Base-by-base conservation (phyloP, 2,797 vertebrate species). In the Falco cherrug region DNA sequence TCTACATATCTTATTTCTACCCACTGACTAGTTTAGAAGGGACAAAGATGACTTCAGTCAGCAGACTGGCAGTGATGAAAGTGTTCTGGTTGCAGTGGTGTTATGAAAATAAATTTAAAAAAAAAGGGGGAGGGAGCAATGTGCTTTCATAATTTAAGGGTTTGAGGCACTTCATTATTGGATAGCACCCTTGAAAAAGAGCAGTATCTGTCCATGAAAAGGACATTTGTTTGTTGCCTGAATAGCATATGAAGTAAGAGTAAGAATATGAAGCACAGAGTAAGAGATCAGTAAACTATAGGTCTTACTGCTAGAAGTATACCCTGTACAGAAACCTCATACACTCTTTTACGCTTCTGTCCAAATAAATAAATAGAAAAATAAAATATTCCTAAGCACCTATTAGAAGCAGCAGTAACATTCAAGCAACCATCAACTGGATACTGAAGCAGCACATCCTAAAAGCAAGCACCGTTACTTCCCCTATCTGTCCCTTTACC, bases 331-430 rank as follows among this genome's bases (percentile, higher is more conserved):
- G 31, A 74, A 89, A 43, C 22, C 35, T 35, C 51, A 26, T 1
- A 24, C 1, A 0, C 2, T 31, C 4, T 7, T 1, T 15, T 33
- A 73, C 3, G 10, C 7, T 16, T 60, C 33, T 10, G 9, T 47
- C 57, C 53, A 35, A 8, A 45, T 33, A 54, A n/a, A 16, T 5
- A 59, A 78, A 26, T 5, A 21, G 39, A 41, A 13, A 41, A 31
- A 18, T 16, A 13, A 84, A 75, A 59, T 9, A 61, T 3, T 35
- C 43, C 35, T 13, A 29, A 70, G 9, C 7, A 25, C 11, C 43
- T n/a, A 9, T 6, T 5, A 26, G 24, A 73, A 74, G 53, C 2
- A 39, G 24, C 43, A 63, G 4, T 1, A 78, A n/a, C 37, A 12
- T 9, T 56, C 48, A 69, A 61, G 26, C 47, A 67, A 85, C 50